Conservation (phyloP, 2,797 vertebrate genomes). For the Sitta carolinensis region DNA sequence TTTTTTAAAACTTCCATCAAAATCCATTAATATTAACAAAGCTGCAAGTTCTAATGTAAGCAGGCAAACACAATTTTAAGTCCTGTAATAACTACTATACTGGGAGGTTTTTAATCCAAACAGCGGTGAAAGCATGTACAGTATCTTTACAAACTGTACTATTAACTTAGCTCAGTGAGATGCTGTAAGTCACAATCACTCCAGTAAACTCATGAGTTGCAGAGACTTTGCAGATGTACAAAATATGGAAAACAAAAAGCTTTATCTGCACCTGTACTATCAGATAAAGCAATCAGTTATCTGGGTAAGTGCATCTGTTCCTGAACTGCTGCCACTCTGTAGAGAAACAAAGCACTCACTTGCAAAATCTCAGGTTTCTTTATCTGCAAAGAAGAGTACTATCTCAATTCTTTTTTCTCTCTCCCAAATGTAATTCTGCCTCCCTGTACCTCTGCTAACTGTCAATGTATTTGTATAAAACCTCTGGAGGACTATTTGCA, state of each 20-base stretch:
- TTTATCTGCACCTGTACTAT: not conserved
- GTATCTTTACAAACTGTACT: not conserved
- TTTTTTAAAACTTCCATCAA: not conserved
- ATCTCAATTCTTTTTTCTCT: not conserved
- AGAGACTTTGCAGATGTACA: not conserved
- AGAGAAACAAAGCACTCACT: not conserved
- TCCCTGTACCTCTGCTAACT: not conserved
- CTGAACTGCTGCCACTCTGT: not conserved
- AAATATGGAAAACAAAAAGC: not conserved
- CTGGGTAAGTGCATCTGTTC: not conserved
- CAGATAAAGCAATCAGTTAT: not conserved
- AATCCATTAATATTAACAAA: not conserved
- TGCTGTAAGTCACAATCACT: not conserved
- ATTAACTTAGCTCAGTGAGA: not conserved
- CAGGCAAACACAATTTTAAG: not conserved
- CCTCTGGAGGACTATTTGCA: not conserved
- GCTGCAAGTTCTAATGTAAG: not conserved
- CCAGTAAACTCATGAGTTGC: not conserved
- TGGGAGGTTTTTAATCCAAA: not conserved
- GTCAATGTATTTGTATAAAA: not conserved
- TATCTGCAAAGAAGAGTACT: not conserved
- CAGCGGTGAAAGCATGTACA: rapidly evolving
- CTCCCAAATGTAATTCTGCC: not conserved
- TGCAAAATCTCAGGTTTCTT: not conserved
- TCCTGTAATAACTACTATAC: not conserved